Conservation (phyloP, 2,797 vertebrate genomes). For the Rhinella marina region DNA sequence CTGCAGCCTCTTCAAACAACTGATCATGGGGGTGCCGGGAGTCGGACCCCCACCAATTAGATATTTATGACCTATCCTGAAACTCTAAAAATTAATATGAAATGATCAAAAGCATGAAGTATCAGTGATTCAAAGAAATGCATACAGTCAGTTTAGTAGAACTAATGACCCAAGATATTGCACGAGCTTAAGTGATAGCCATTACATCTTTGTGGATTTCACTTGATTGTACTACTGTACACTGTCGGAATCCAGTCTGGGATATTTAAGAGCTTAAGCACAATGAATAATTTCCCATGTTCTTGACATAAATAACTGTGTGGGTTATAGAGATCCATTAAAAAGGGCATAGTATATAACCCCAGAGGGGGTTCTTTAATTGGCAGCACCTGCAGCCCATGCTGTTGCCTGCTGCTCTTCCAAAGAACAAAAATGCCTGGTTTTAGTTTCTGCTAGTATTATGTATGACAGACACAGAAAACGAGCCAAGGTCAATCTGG, state of each 20-base stretch:
- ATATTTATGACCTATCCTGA: no score
- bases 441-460: constrained; percentile 34
- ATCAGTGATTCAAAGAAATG: background rate
- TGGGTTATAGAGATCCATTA: constrained; percentile 23
- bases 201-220: background rate
- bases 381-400: constrained; percentile 36
- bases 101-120: background rate
- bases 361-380: constrained; percentile 15
- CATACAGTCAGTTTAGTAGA: background rate
- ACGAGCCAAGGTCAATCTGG: constrained; percentile 20
- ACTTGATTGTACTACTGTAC: background rate
- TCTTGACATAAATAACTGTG: background rate
- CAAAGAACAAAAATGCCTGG: constrained; percentile 41
- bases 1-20: no score
- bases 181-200: background rate
- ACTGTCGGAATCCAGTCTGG: background rate
- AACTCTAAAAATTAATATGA: background rate
- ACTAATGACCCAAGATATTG: background rate
- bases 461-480: constrained; percentile 25
- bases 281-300: background rate
- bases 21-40: no score
- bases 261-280: background rate
- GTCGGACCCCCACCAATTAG: no score
- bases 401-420: constrained; percentile 41
- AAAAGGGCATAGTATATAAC: constrained; percentile 26